A percentile compares a stretch with the other conserved stretches of the same genome.
Evolutionary conservation across 2,797 vertebrate genomes (phyloP).

Genomic region (Dendrocincla tyrannina): DNA sequence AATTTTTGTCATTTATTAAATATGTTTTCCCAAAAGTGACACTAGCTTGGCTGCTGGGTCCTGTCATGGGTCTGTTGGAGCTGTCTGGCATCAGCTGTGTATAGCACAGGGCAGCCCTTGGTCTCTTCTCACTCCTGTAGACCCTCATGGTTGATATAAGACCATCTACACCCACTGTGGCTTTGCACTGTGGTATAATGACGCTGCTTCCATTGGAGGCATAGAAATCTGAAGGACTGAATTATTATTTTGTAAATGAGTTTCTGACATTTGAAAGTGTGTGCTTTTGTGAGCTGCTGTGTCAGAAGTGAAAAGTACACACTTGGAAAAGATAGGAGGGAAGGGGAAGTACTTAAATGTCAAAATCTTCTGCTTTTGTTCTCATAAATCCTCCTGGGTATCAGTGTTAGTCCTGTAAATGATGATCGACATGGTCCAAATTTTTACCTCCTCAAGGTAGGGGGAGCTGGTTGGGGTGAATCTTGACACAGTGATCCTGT

Average conservation of each 20-base stretch:
- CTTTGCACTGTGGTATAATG: not conserved
- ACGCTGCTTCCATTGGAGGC: not conserved
- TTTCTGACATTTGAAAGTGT: not conserved
- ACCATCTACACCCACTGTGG: too few species aligned
- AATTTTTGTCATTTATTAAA: not conserved
- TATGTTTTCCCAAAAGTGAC: not conserved
- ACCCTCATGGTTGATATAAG: accelerated
- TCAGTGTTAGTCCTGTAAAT: not conserved
- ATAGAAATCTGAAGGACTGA: not conserved
- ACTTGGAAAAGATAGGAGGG: not conserved
- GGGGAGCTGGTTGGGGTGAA: not conserved
- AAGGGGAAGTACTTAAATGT: not conserved
- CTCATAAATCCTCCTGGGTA: not conserved
- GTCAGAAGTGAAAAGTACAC: not conserved
- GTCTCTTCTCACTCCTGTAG: not conserved
- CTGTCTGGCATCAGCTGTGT: not conserved
- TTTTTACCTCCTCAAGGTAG: not conserved
- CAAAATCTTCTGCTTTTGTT: not conserved
- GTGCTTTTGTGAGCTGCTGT: not conserved
- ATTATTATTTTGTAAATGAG: not conserved
- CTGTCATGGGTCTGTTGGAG: accelerated
- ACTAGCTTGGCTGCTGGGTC: not conserved
- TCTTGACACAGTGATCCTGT: not conserved
- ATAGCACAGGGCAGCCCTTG: accelerated
- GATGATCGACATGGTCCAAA: not conserved